phyloP scores from a whole-genome alignment of 2,888 invertebrate genomes.

The Macrostomum cliftonense region DNA sequence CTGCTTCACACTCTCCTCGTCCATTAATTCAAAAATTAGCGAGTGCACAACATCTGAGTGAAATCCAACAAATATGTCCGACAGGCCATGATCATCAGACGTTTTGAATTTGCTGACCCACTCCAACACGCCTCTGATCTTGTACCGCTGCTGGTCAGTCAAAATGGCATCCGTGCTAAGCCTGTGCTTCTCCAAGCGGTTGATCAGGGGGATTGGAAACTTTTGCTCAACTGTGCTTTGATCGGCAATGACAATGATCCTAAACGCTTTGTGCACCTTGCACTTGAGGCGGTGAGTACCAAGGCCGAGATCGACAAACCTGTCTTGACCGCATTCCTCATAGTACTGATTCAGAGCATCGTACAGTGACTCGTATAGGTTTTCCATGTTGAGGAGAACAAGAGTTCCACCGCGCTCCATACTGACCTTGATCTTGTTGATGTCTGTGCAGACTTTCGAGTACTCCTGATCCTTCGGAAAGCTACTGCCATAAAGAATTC shows the following conservation, averaged over 20 bases:
- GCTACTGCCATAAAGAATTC: slow-evolving; percentile 27
- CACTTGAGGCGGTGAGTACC: slow-evolving; percentile 30
- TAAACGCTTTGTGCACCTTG: slow-evolving; percentile 24
- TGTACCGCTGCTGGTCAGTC: slow-evolving; percentile 15
- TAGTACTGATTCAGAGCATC: slow-evolving; percentile 32
- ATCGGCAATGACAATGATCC: slow-evolving; percentile 28
- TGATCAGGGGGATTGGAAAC: slow-evolving; percentile 32
- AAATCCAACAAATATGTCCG: slow-evolving; percentile 9
- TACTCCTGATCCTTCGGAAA: slow-evolving; percentile 28
- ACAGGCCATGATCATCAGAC: not conserved
- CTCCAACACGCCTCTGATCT: slow-evolving; percentile 16
- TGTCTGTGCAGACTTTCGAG: slow-evolving; percentile 28
- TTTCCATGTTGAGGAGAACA: slow-evolving; percentile 26
- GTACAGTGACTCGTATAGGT: slow-evolving; percentile 29
- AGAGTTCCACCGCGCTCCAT: slow-evolving; percentile 30
- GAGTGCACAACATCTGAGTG: slow-evolving; percentile 1
- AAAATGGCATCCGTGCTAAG: slow-evolving; percentile 26
- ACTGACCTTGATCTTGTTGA: slow-evolving; percentile 30
- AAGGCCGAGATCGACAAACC: slow-evolving; percentile 29
- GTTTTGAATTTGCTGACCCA: slow-evolving; percentile 19
- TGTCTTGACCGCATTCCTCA: slow-evolving; percentile 20
- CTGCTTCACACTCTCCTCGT: too few relatives aligned
- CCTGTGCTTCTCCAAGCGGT: slow-evolving; percentile 32
- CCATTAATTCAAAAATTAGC: too few relatives aligned
- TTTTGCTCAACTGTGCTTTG: slow-evolving; percentile 25